These are phyloP conservation scores for Schizotus pectinicornis DNA, from an alignment of 2,888 invertebrate species.

Conservation along the genomic window DNA sequence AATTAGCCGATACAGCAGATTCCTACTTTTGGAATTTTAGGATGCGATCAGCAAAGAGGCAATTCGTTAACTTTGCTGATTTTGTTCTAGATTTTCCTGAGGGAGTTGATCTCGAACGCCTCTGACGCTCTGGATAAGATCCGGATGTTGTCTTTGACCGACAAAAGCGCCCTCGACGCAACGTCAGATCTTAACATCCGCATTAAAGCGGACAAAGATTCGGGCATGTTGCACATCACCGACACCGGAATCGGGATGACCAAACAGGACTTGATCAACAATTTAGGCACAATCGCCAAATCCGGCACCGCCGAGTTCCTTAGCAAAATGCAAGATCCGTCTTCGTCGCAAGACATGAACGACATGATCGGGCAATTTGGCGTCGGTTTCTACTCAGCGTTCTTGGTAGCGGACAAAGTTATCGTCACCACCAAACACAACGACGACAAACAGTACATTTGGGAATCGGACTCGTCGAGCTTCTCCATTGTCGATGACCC, in stretches of 20 bases:
- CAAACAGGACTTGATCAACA: conserved; percentile 88
- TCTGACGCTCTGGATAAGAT: conserved; percentile 99
- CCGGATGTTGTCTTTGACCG: conserved; percentile 88
- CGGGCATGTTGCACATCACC: conserved; percentile 88
- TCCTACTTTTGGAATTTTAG: not conserved
- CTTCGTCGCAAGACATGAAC: conserved; percentile 77
- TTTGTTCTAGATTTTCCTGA: conserved; percentile 81
- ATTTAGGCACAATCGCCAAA: conserved; percentile 98
- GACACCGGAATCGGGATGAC: conserved; percentile 99
- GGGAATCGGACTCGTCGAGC: conserved; percentile 94
- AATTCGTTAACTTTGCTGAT: conserved; percentile 6
- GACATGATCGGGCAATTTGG: conserved; percentile 99
- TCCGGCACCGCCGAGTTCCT: conserved; percentile 97
- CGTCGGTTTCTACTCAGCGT: conserved; percentile 98
- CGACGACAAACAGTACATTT: conserved; percentile 92
- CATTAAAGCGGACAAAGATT: conserved; percentile 93
- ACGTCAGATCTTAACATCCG: conserved; percentile 86
- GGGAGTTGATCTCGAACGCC: conserved; percentile 98
- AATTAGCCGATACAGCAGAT: too few relatives aligned
- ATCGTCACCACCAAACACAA: conserved; percentile 96
- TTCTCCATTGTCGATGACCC: conserved; percentile 94
- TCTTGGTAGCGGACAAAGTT: conserved; percentile 93
- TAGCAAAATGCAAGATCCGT: conserved; percentile 81
- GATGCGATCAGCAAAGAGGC: not conserved
- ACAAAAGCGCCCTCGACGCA: conserved; percentile 76